phyloP scores from a whole-genome alignment of 2,797 vertebrate species.

The Pelochelys cantorii region DNA sequence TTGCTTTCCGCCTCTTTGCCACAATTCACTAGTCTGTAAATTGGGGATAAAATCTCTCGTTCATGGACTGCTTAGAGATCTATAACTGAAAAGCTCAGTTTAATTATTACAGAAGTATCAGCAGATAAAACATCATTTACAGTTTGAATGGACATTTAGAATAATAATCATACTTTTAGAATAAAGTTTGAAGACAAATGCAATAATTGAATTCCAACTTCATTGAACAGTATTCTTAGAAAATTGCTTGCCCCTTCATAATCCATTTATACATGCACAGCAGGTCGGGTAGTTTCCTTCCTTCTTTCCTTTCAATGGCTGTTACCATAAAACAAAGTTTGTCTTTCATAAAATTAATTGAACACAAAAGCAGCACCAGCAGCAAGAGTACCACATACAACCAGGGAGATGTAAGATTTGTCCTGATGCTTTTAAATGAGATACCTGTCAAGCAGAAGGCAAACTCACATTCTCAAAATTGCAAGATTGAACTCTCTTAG shows the following conservation, averaged over 20 bases:
- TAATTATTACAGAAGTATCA: neutral
- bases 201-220: no score
- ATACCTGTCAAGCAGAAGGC: neutral
- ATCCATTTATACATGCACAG: neutral
- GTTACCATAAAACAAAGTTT: neutral
- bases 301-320: neutral
- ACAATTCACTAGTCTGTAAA: conserved; percentile 48
- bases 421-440: neutral
- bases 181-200: no score
- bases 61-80: conserved; percentile 1
- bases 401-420: conserved; percentile 16
- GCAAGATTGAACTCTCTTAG: neutral
- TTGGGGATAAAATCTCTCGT: neutral
- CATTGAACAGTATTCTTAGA: neutral
- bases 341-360: conserved; percentile 17
- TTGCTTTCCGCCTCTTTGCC: conserved; percentile 26
- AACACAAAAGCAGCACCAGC: conserved; percentile 16
- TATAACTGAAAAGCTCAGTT: neutral
- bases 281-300: neutral
- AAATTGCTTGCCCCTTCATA: neutral
- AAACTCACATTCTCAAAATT: conserved; percentile 35
- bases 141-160: neutral
- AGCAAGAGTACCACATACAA: neutral
- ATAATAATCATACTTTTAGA: no score
- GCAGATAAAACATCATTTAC: neutral